Conservation (phyloP, 1,140 invertebrate genomes). For the Bicyclus anynana region DNA sequence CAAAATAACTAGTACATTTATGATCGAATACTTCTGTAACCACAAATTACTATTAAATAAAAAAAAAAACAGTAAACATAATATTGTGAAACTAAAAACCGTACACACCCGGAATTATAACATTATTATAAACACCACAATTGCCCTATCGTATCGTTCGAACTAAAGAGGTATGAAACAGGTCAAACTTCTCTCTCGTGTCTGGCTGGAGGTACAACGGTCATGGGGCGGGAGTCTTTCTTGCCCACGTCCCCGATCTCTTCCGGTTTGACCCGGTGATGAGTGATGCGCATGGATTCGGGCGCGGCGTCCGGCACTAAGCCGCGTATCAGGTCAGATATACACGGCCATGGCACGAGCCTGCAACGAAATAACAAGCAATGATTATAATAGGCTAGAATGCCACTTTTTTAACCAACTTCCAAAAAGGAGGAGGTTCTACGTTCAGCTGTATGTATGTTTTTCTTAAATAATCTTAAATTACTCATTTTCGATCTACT, state of each 20-base stretch:
- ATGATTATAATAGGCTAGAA: no score
- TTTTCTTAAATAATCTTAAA: no score
- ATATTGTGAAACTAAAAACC: background rate
- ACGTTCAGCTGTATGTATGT: no score
- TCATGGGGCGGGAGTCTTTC: slow-evolving; percentile 51
- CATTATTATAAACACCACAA: background rate
- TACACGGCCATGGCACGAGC: slow-evolving; percentile 83
- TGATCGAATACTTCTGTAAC: no score
- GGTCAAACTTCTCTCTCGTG: slow-evolving; percentile 62
- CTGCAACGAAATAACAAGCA: slow-evolving; percentile 55
- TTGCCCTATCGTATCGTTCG: background rate
- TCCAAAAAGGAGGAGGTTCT: no score
- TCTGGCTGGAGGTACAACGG: slow-evolving; percentile 47
- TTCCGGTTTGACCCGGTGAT: slow-evolving; percentile 2
- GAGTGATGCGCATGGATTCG: slow-evolving; percentile 12
- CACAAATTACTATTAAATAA: no score
- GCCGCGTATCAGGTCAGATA: slow-evolving; percentile 80
- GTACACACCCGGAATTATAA: background rate
- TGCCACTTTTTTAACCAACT: no score
- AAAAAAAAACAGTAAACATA: no score
- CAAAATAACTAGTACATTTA: no score
- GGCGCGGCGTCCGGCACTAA: slow-evolving; percentile 82
- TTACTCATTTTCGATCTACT: no score
- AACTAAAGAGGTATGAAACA: slow-evolving; percentile 2
- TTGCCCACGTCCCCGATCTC: slow-evolving; percentile 13